Conservation (phyloP, 2,888 invertebrate species). For the Camptogramma bilineatum region DNA sequence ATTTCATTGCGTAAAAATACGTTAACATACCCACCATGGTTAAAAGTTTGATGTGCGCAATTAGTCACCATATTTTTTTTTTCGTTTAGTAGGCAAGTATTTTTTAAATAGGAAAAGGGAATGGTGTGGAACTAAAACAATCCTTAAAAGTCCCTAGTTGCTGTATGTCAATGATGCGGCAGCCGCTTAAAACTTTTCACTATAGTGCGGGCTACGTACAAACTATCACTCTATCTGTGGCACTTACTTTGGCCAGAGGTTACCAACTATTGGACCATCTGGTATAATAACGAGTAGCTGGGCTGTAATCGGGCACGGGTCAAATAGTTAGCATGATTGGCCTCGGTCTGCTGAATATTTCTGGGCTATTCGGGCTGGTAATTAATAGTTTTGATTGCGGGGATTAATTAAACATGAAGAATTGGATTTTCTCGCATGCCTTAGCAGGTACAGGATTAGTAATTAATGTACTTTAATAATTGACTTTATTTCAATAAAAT, state of each 20-base stretch:
- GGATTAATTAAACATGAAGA: constrained; percentile 4
- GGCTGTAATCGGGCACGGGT: constrained; percentile 26
- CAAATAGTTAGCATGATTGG: constrained; percentile 31
- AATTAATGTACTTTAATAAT: neutral
- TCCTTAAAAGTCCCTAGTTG: no score
- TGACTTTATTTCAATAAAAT: no score
- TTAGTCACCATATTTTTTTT: no score
- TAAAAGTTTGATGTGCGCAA: no score
- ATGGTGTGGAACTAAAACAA: no score
- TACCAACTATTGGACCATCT: constrained; percentile 27
- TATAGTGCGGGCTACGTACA: neutral
- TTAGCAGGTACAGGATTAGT: neutral
- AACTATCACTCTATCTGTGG: constrained; percentile 18
- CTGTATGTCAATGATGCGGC: no score
- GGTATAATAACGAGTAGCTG: constrained; percentile 22
- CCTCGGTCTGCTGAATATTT: constrained; percentile 21
- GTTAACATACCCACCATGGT: no score
- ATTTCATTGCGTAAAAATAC: no score
- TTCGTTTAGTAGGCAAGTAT: no score
- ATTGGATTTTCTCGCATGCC: neutral
- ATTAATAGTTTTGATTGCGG: constrained; percentile 26
- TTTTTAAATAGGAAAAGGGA: no score
- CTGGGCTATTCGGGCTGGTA: constrained; percentile 19
- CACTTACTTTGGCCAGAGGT: constrained; percentile 20
- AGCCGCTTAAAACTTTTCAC: neutral